Evolutionary conservation across 2,888 invertebrate species (phyloP), one percentile per base, ranked within the genome.

Genomic region (Lutraria lutraria): DNA sequence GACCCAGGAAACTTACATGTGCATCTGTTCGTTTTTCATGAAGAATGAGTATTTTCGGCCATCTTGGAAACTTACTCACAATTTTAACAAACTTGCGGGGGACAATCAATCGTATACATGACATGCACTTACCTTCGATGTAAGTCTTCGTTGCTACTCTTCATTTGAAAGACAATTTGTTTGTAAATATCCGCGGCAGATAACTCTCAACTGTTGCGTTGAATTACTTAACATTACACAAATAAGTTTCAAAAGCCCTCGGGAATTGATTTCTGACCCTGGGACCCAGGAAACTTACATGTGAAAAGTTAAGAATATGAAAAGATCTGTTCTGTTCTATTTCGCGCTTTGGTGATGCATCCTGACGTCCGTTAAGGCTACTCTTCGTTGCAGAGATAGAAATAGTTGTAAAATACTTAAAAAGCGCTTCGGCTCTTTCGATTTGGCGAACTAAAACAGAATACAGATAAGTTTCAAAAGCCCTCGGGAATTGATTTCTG

Each of bases 221-320:
- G 29, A 82, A 54, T 63, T 83, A n/a, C 34, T 2, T 12, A 29
- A 29, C n/a, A 60, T 60, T 60, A 21, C 52, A 68, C 83, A 63
- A 53, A 68, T 68, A 88, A 90, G 88, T 88, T 81, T 56, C 85
- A 83, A 43, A 89, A 89, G 86, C 81, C 91, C 83, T 79, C 89
- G 86, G 86, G 52, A 72, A 29, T 56, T 76, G 6, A 53, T 72
- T 43, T 43, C 52, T 63, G 43, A 87, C 76, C 89, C 89, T 89
- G 87, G 87, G 89, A 89, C 89, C 89, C 85, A 82, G 54, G 87
- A 83, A 87, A 89, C 85, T 87, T 89, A 89, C 87, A 85, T 16
- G 84, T 16, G 43, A 60, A 81, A 25, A n/a, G 63, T 68, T 25
- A 12, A 43, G 43, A 43, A 43, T 43, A 8, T 43, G 43, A 43